Conservation (phyloP, 2,113 vertebrate species). For the Tricholaema leucomelas region DNA sequence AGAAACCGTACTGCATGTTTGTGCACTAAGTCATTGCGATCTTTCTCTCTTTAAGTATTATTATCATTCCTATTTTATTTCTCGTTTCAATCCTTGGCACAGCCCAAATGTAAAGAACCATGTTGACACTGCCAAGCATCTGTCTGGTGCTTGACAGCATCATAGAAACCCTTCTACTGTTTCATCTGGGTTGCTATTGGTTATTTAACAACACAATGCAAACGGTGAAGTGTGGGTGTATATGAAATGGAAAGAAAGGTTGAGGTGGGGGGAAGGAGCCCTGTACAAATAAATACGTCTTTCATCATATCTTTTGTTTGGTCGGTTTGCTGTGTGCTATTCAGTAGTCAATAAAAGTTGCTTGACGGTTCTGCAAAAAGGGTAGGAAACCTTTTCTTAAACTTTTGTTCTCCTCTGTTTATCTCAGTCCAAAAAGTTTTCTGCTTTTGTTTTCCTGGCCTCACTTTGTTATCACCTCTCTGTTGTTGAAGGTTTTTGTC, state of each 20-base stretch:
- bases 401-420: constrained; percentile 60
- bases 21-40: neutral
- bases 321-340: constrained; percentile 73
- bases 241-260: constrained; percentile 65
- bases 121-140: constrained; percentile 54
- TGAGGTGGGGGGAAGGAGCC: constrained; percentile 56
- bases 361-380: constrained; percentile 64
- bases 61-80: constrained; percentile 23
- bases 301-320: constrained; percentile 76
- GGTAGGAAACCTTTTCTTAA: constrained; percentile 62
- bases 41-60: neutral
- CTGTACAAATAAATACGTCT: constrained; percentile 69
- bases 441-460: constrained; percentile 36
- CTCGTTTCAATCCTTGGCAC: constrained; percentile 28
- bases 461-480: constrained; percentile 10
- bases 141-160: constrained; percentile 67
- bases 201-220: constrained; percentile 74
- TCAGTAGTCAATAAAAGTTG: constrained; percentile 68
- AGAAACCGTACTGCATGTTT: neutral
- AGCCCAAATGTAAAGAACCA: neutral
- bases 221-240: constrained; percentile 65
- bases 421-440: constrained; percentile 63
- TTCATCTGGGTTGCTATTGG: constrained; percentile 65
- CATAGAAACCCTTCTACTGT: constrained; percentile 44
- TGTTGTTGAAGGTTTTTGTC: neutral